These are phyloP conservation scores for Notothenia rossii DNA, from an alignment of 2,113 vertebrate genomes.

Conservation along the genomic window DNA sequence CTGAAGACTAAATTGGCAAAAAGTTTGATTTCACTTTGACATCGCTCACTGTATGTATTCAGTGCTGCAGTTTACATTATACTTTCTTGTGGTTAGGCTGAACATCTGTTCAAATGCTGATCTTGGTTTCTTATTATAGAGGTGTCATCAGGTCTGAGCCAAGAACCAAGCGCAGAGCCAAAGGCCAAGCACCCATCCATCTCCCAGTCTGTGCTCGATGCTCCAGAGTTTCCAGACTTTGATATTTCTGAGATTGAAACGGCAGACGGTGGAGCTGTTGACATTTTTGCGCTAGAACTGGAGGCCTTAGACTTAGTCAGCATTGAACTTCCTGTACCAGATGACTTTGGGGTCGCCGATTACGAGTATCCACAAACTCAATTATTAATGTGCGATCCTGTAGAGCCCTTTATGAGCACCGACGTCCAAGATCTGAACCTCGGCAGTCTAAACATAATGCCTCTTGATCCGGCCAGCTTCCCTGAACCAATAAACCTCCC, in stretches of 20 bases:
- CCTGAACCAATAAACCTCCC: constrained; percentile 58
- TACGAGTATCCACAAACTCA: constrained; percentile 36
- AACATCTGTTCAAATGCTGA: constrained; percentile 46
- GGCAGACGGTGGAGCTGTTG: constrained; percentile 47
- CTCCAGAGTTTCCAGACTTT: constrained; percentile 79
- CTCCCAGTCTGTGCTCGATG: constrained; percentile 46
- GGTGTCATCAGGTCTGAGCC: constrained; percentile 23
- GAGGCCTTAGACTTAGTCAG: constrained; percentile 55
- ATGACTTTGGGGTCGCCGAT: background rate
- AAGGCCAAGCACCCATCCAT: constrained; percentile 17
- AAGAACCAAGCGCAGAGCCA: constrained; percentile 22
- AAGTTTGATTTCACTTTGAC: constrained; percentile 26
- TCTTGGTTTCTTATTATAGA: constrained; percentile 53
- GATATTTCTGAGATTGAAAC: constrained; percentile 63
- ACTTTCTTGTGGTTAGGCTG: constrained; percentile 24
- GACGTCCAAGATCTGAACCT: constrained; percentile 50
- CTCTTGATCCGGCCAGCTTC: constrained; percentile 55
- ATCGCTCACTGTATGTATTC: constrained; percentile 24
- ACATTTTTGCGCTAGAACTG: constrained; percentile 65
- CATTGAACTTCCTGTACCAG: constrained; percentile 15
- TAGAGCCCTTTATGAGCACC: constrained; percentile 11
- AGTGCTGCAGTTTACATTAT: constrained; percentile 19
- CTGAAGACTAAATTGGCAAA: background rate
- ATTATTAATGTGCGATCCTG: constrained; percentile 21
- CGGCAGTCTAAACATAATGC: constrained; percentile 54